Evolutionary conservation across 2,797 vertebrate genomes (phyloP).

Genomic region (Natrix natrix): DNA sequence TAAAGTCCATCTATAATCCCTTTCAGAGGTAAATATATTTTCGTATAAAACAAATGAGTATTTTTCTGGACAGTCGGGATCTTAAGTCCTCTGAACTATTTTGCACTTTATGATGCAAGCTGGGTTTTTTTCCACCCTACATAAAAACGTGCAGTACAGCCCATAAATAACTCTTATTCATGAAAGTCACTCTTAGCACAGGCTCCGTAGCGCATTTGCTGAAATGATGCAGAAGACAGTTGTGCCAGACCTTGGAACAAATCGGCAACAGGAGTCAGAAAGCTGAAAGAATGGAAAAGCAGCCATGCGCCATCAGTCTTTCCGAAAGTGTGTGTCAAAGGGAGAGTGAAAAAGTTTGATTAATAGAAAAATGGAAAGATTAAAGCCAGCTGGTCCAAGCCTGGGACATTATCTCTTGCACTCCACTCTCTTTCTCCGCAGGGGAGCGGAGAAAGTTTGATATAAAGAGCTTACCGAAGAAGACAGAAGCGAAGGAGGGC

Average conservation of each 20-base stretch:
- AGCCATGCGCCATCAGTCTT: neutral
- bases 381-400: neutral
- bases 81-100: neutral
- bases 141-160: neutral
- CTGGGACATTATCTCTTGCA: neutral
- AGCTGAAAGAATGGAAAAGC: neutral
- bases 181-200: neutral
- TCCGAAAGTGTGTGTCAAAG: neutral
- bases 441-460: neutral
- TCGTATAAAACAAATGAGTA: neutral
- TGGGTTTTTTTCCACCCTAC: neutral
- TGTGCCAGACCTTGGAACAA: neutral
- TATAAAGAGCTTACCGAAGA: neutral
- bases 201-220: neutral
- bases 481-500: neutral
- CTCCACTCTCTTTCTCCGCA: neutral
- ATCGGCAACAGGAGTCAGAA: neutral
- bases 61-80: neutral
- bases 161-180: neutral
- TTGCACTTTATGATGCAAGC: neutral
- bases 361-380: neutral
- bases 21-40: neutral
- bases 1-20: neutral
- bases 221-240: neutral
- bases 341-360: neutral